Base-by-base conservation (phyloP, 2,888 invertebrate genomes). In the Caenorhabditis sinica region DNA sequence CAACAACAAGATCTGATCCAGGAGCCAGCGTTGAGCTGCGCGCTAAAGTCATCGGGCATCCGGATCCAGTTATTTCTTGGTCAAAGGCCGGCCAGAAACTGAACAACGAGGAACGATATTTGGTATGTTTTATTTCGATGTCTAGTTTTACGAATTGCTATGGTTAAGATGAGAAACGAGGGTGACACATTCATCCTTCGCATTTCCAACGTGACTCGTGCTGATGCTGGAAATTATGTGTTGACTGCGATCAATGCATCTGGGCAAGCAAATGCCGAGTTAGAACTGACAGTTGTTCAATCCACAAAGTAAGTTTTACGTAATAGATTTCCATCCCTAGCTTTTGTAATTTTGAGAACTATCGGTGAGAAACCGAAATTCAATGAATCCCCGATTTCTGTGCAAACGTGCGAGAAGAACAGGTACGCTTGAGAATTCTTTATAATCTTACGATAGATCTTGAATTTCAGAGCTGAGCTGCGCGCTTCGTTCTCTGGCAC, bases 31-130 rank as follows among this genome's bases (percentile, higher is more conserved):
- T 77, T 25, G 90, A 90, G 68, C 77, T 88, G 53, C 80, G 86
- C 56, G 88, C 88, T 13, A 85, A 85, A 68, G 83, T 89, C 25
- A 83, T 80, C 51, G 90, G 89, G 13, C 88, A 89, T 61, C 90
- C 91, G 13, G 91, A 91, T 71, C 90, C 91, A 23, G 91, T 91
- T 9, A 89, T 91, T 49, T 83, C 86, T 36, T 91, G 91, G 91
- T 68, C 72, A 17, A 84, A 84, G 25, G 80, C 61, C 9, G 60
- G 17, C 15, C 60, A 73, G 49, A 75, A 80, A 63, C 28, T 89
- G 56, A 74, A 80, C 30, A 89, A 89, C 25, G 86, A 85, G 51
- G 86, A 85, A 30, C 86, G 87, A 81, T 87, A 90, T 69, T 76
- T 83, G 69, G 89, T 88, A 58, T 20, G 68, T 36, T 49, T 58